phyloP scores from a whole-genome alignment of 2,888 invertebrate genomes.

The Choristoneura rosaceana region DNA sequence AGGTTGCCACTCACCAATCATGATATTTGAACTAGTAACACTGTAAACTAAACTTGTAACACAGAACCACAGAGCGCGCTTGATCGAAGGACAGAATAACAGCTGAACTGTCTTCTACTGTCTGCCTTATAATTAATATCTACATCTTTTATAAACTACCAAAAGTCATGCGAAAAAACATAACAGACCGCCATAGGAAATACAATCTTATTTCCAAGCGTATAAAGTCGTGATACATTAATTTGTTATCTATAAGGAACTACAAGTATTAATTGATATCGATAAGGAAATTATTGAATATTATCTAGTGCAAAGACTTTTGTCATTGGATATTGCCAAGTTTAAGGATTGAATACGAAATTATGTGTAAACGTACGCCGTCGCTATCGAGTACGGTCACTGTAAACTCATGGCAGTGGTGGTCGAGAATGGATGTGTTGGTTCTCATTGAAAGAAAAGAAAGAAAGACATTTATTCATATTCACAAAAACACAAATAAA shows the following conservation, averaged over 20 bases:
- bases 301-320: constrained; percentile 20
- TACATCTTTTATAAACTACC: constrained; percentile 49
- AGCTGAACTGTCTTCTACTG: constrained; percentile 43
- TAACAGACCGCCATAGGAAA: background rate
- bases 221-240: background rate
- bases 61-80: constrained; percentile 23
- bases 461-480: no score
- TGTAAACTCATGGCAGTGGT: no score
- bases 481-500: no score
- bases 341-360: constrained; percentile 13
- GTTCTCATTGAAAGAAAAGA: no score
- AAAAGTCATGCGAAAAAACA: constrained; percentile 39
- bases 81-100: constrained; percentile 34
- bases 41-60: constrained; percentile 23
- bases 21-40: constrained; percentile 24
- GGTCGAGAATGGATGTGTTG: no score
- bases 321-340: constrained; percentile 28
- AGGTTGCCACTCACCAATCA: constrained; percentile 34
- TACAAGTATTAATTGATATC: constrained; percentile 30
- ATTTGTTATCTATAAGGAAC: constrained; percentile 23
- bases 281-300: constrained; percentile 23
- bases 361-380: no score
- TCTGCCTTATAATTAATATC: constrained; percentile 44
- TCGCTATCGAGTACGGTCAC: no score
- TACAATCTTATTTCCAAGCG: background rate